phyloP scores from a whole-genome alignment of 1,140 invertebrate species.

The Brachionus sp. region DNA sequence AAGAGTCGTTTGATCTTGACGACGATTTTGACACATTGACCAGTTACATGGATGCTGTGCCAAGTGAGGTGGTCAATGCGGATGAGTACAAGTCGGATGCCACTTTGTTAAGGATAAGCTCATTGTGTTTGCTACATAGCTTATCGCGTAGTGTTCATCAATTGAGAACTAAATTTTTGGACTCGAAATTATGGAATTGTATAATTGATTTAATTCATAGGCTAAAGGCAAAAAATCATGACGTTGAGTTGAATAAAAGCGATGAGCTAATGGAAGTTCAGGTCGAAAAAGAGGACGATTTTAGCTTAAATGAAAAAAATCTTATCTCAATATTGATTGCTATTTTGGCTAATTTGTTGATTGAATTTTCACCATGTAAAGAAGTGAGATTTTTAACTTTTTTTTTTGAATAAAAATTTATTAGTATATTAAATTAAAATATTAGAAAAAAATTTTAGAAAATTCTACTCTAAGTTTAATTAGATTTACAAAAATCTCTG shows the following conservation, averaged over 20 bases:
- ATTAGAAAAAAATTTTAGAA: too few species aligned
- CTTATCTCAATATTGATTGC: constrained; percentile 28
- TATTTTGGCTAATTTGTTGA: constrained; percentile 34
- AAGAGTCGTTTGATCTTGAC: background rate
- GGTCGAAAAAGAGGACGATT: constrained; percentile 6
- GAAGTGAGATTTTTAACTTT: background rate
- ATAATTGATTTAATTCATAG: constrained; percentile 22
- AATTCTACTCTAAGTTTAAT: too few species aligned
- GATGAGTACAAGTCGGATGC: background rate
- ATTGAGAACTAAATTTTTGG: constrained; percentile 35
- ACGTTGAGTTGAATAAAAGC: background rate
- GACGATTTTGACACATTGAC: constrained; percentile 2
- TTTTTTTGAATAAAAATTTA: too few species aligned
- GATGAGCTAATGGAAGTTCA: constrained; percentile 7
- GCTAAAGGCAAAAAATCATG: constrained; percentile 25
- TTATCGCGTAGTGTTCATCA: constrained; percentile 41
- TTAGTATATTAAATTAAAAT: too few species aligned
- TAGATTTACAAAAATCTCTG: too few species aligned
- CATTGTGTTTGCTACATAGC: constrained; percentile 35
- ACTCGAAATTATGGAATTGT: constrained; percentile 9
- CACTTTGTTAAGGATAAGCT: constrained; percentile 28
- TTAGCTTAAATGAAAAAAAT: constrained; percentile 40
- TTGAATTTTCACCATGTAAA: constrained; percentile 44
- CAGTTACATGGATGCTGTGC: background rate
- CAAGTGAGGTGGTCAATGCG: background rate